A percentile compares a stretch with the other conserved stretches of the same genome.
phyloP scores from a whole-genome alignment of 2,797 vertebrate genomes.

The Galaxias olidus region DNA sequence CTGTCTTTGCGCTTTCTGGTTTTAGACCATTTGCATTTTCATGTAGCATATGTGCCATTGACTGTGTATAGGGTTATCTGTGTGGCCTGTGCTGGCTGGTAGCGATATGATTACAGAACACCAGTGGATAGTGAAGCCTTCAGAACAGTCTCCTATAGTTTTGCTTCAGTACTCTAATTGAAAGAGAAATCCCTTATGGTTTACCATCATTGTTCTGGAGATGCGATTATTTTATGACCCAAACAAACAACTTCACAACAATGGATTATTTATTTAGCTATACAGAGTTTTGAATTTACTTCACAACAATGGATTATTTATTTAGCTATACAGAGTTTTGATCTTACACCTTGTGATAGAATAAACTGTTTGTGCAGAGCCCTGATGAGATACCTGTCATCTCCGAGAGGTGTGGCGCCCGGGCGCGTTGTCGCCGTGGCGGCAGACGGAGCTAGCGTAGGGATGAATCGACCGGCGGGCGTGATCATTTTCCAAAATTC shows the following conservation, averaged over 20 bases:
- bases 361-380: too few species aligned
- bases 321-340: too few species aligned
- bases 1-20: slow-evolving; percentile 80
- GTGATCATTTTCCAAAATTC: slow-evolving; percentile 60
- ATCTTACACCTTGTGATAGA: too few species aligned
- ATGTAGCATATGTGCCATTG: slow-evolving; percentile 88
- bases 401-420: slow-evolving; percentile 27
- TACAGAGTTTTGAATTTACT: too few species aligned
- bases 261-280: too few species aligned
- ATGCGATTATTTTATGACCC: too few species aligned
- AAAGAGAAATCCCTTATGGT: too few species aligned
- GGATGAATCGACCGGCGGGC: slow-evolving; percentile 58
- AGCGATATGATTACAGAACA: slow-evolving; percentile 73
- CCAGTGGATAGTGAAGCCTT: slow-evolving; percentile 28
- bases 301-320: too few species aligned
- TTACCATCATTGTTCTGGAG: too few species aligned
- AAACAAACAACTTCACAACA: too few species aligned
- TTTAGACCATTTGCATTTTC: slow-evolving; percentile 87
- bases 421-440: slow-evolving; percentile 27
- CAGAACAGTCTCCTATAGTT: slow-evolving; percentile 44
- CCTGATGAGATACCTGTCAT: slow-evolving; percentile 15
- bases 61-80: slow-evolving; percentile 89
- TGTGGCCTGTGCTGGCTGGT: slow-evolving; percentile 85
- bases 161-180: too few species aligned
- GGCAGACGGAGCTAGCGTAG: slow-evolving; percentile 26